phyloP scores from a whole-genome alignment of 2,113 vertebrate species.

The Turnix velox region DNA sequence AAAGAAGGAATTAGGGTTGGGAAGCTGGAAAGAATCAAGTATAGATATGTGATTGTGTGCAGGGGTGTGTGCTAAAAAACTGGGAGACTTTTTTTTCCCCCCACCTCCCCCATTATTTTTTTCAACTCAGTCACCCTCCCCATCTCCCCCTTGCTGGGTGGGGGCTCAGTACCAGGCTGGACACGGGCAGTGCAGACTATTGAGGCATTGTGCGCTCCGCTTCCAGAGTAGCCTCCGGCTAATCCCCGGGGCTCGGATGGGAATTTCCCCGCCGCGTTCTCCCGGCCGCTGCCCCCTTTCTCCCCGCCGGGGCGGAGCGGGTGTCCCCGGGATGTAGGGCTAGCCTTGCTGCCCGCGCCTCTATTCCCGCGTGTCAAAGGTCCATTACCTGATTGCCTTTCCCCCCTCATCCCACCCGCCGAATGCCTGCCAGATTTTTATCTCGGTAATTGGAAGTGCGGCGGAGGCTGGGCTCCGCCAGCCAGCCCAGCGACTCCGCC shows the following conservation, averaged over 20 bases:
- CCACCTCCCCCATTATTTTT: too few relatives aligned
- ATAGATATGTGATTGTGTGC: neutral
- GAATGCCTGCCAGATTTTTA: constrained; percentile 60
- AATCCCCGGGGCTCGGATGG: constrained; percentile 71
- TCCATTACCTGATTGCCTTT: constrained; percentile 64
- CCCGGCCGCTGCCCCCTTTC: neutral
- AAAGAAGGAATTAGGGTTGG: neutral
- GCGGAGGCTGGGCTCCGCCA: constrained; percentile 48
- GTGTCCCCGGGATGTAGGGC: neutral
- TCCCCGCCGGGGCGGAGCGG: neutral
- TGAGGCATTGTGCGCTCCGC: constrained; percentile 66
- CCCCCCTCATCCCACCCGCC: too few relatives aligned
- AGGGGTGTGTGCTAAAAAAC: constrained; percentile 48
- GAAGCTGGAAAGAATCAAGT: constrained; percentile 61
- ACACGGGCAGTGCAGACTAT: constrained; percentile 63
- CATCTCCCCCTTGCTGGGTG: neutral
- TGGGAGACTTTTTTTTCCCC: neutral
- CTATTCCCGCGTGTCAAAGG: constrained; percentile 54
- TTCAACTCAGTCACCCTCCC: fast-evolving
- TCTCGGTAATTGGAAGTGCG: constrained; percentile 56
- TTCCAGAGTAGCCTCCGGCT: constrained; percentile 70
- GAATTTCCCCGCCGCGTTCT: constrained; percentile 71
- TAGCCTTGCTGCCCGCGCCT: neutral
- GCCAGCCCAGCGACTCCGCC: constrained; percentile 20
- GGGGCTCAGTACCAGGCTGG: constrained; percentile 67